Percentiles rank a stretch among this genome's conserved stretches.
phyloP scores from a whole-genome alignment of 2,888 invertebrate genomes.

The Andrena marginata region DNA sequence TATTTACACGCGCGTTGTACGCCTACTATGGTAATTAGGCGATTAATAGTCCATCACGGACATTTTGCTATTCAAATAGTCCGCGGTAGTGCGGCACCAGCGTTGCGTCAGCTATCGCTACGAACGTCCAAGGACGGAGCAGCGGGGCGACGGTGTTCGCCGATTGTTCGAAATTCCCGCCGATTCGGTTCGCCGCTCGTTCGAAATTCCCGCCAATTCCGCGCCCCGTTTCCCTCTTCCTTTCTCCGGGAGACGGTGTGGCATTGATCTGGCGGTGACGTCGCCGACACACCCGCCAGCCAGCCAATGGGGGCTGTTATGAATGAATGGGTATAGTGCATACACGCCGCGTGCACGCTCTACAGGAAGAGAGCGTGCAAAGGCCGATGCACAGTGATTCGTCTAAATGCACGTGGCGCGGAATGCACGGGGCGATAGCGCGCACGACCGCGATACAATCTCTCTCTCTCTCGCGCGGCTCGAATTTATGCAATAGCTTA shows the following conservation, averaged over 20 bases:
- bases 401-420: conserved; percentile 58
- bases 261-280: conserved; percentile 78
- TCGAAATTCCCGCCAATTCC: conserved; percentile 69
- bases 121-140: not conserved
- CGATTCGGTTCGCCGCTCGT: not conserved
- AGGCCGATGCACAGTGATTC: conserved; percentile 63
- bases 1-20: not conserved
- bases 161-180: not conserved
- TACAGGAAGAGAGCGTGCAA: conserved; percentile 41
- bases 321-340: conserved; percentile 70
- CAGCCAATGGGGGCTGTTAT: conserved; percentile 75
- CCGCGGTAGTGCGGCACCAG: not conserved
- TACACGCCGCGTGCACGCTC: conserved; percentile 26
- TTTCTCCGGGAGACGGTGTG: conserved; percentile 42
- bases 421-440: not conserved
- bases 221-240: conserved; percentile 28
- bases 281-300: conserved; percentile 79
- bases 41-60: not conserved
- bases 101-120: no score
- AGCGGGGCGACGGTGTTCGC: not conserved
- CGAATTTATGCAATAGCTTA: conserved; percentile 18
- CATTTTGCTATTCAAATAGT: conserved; percentile 1
- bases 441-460: not conserved
- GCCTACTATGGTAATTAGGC: not conserved
- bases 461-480: not conserved